phyloP scores from a whole-genome alignment of 2,113 vertebrate genomes.

The Halichoerus grypus region DNA sequence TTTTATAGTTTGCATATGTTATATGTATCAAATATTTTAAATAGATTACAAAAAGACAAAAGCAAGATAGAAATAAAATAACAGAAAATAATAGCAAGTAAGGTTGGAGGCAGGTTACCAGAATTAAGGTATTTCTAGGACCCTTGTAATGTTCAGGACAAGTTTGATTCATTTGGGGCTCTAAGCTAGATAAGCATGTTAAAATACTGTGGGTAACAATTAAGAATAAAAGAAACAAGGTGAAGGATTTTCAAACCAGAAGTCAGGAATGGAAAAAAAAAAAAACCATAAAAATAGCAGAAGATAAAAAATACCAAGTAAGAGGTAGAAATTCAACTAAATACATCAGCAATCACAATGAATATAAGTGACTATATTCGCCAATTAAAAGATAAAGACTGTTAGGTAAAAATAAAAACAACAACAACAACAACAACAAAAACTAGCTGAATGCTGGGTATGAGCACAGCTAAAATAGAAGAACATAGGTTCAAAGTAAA shows the following conservation, averaged over 20 bases:
- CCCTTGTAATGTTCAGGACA: neutral
- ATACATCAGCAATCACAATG: neutral
- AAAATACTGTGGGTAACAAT: neutral
- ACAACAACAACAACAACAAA: neutral
- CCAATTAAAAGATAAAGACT: neutral
- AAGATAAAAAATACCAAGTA: neutral
- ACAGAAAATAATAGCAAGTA: neutral
- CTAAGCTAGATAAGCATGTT: neutral
- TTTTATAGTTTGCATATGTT: neutral
- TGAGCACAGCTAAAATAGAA: neutral
- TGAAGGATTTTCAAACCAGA: neutral
- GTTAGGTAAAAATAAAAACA: neutral
- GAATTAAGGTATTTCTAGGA: neutral
- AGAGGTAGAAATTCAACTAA: slow-evolving; percentile 38
- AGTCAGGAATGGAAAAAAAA: neutral
- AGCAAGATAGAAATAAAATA: neutral
- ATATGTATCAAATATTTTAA: neutral
- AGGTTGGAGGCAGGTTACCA: neutral
- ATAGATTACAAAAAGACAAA: slow-evolving; percentile 15
- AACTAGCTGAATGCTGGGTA: neutral
- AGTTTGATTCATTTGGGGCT: neutral
- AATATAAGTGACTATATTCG: neutral
- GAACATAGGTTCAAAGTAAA: neutral
- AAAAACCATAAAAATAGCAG: neutral
- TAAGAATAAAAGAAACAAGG: neutral